A percentile compares a stretch with the other conserved stretches of the same genome.
These are phyloP conservation scores for Cheiracanthium punctorium DNA, from an alignment of 2,888 invertebrate species.

Conservation along the genomic window DNA sequence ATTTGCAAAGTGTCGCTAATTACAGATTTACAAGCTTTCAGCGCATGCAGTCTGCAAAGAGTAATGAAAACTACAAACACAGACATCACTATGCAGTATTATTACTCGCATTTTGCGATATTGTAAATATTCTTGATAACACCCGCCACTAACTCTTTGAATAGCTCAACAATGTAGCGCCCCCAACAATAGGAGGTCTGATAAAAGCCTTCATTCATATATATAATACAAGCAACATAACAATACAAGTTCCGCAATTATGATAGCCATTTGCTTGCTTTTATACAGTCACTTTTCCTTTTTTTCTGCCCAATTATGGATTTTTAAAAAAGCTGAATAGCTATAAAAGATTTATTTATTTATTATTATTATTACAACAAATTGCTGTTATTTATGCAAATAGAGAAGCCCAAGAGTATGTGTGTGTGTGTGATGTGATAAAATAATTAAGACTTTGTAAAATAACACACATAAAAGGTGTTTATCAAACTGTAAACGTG, in stretches of 20 bases:
- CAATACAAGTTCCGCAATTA: neutral
- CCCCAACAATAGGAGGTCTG: neutral
- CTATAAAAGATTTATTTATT: too few species aligned
- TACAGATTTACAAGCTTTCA: neutral
- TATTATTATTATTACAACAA: too few species aligned
- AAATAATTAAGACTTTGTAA: too few species aligned
- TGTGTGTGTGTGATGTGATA: too few species aligned
- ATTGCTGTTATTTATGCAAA: too few species aligned
- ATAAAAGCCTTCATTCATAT: neutral
- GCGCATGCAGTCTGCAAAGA: neutral
- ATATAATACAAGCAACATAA: neutral
- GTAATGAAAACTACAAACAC: neutral
- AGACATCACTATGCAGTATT: neutral
- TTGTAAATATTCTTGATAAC: conserved; percentile 1
- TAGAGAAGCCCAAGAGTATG: too few species aligned
- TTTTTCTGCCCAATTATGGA: neutral
- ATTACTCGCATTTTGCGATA: neutral
- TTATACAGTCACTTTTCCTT: neutral
- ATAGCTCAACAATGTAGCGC: neutral
- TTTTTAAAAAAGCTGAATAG: neutral
- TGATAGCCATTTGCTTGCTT: conserved; percentile 7
- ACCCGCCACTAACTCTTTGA: neutral
- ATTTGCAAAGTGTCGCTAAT: neutral
- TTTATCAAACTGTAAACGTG: too few species aligned
- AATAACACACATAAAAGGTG: too few species aligned